Percentiles rank a stretch among this genome's conserved stretches.
Evolutionary conservation across 2,888 invertebrate genomes (phyloP).

Genomic region (Cephalotes varians): DNA sequence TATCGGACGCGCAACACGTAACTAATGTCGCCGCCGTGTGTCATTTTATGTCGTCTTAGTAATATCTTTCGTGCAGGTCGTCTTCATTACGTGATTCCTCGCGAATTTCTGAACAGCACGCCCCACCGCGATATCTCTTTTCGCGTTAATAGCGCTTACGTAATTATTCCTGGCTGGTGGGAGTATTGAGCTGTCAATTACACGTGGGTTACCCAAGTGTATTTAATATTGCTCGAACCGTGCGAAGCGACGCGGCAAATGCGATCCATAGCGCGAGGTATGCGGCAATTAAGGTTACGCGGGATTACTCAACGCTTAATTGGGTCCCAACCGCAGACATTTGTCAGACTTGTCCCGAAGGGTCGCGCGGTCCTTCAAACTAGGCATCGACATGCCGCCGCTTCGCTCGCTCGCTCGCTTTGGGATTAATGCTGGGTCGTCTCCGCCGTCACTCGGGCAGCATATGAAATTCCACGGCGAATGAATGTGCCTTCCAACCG

Average conservation of each 20-base stretch:
- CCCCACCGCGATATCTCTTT: constrained; percentile 8
- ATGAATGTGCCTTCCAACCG: constrained; percentile 79
- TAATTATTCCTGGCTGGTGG: neutral
- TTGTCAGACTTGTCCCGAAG: constrained; percentile 48
- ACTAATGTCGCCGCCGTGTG: constrained; percentile 22
- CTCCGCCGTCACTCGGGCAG: constrained; percentile 41
- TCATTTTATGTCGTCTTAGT: neutral
- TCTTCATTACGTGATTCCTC: constrained; percentile 18
- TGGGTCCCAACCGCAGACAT: constrained; percentile 29
- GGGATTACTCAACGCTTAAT: constrained; percentile 39
- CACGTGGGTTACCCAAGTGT: constrained; percentile 8
- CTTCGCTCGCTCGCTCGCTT: constrained; percentile 26
- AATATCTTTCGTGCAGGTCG: constrained; percentile 23
- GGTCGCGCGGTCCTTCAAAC: constrained; percentile 55
- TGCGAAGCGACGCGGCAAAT: neutral
- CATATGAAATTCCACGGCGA: constrained; percentile 78
- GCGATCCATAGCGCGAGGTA: neutral
- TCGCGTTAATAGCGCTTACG: constrained; percentile 12
- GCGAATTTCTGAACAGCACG: neutral
- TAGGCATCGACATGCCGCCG: constrained; percentile 42
- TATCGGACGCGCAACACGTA: constrained; percentile 25
- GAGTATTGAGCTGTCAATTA: constrained; percentile 29
- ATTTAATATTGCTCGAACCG: neutral
- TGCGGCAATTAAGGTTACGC: constrained; percentile 35
- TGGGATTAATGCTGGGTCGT: constrained; percentile 60